Evolutionary conservation across 2,888 invertebrate species (phyloP), one percentile per base, ranked within the genome.

Genomic region (Meandrusa payeni): DNA sequence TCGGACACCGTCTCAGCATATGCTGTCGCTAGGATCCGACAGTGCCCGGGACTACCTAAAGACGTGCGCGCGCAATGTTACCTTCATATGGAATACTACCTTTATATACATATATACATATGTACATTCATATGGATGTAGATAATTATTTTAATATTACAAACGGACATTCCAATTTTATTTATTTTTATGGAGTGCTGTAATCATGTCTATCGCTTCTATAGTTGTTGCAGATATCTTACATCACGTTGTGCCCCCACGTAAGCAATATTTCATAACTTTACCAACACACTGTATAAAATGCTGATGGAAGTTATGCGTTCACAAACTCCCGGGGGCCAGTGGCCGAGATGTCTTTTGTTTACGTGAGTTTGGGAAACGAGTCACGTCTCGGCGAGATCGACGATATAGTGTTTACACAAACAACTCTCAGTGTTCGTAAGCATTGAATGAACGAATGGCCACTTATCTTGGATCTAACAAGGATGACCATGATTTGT

Each of bases 331-430:
- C 31, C 43, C 26, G 10, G 32, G 32, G 44, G 20, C 13, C 41
- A 27, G 13, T 34, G 33, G 20, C 28, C 41, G 41, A 9, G 33
- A 22, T 17, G 26, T 31, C 9, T 38, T 27, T 27, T 45, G 47
- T 45, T 32, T 40, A 47, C 17, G 23, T 20, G 17, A 27, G 17
- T 41, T 22, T 26, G 20, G 34, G 29, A 50, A 19, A 5, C 45
- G 5, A 31, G 47, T 47, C 50, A 50, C 47, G 50, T 50, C 22
- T 27, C 34, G 24, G 2, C 24, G 33, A 44, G 40, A 45, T 40
- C 40, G 39, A 42, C 41, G 36, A 50, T 42, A 46, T 42, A 11
- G 31, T 34, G 39, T 37, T 46, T 37, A 32, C 26, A 36, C 40
- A 42, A 40, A 32, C 39, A 32, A 26, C 38, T 7, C 27, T 28